phyloP scores from a whole-genome alignment of 2,888 invertebrate genomes.

The Limulus polyphemus region DNA sequence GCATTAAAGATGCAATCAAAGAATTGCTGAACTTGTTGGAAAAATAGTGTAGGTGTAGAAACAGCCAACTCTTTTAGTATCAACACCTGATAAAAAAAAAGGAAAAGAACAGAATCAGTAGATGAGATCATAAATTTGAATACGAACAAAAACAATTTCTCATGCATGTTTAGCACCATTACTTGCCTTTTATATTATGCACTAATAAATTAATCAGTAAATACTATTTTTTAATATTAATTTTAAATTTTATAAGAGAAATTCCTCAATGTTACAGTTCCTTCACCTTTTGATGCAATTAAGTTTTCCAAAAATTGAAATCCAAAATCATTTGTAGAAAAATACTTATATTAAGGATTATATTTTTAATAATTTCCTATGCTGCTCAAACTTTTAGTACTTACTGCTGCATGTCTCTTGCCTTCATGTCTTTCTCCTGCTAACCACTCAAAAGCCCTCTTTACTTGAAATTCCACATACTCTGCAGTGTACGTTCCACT shows the following conservation, averaged over 20 bases:
- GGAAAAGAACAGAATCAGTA: conserved; percentile 6
- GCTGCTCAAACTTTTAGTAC: conserved; percentile 24
- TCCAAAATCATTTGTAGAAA: no score
- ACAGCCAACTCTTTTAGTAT: conserved; percentile 85
- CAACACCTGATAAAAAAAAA: conserved; percentile 44
- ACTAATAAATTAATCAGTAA: no score
- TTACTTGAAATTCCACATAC: conserved; percentile 96
- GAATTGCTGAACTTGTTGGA: conserved; percentile 81
- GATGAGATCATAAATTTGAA: no score
- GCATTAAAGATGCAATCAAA: conserved; percentile 88
- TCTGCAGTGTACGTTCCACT: conserved; percentile 83
- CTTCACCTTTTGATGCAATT: neutral
- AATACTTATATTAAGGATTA: no score
- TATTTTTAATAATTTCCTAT: no score
- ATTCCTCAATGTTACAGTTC: no score
- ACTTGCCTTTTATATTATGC: no score
- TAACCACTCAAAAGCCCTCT: conserved; percentile 89
- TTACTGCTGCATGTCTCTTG: conserved; percentile 73
- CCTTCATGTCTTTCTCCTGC: conserved; percentile 80
- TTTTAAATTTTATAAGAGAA: no score
- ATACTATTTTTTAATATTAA: no score
- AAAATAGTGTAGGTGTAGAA: conserved; percentile 94
- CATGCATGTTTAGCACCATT: no score
- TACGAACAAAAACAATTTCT: no score
- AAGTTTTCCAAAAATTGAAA: no score